Percentiles rank a stretch among this genome's conserved stretches.
phyloP scores from a whole-genome alignment of 2,113 vertebrate genomes.

The Cranoglanis bouderius region DNA sequence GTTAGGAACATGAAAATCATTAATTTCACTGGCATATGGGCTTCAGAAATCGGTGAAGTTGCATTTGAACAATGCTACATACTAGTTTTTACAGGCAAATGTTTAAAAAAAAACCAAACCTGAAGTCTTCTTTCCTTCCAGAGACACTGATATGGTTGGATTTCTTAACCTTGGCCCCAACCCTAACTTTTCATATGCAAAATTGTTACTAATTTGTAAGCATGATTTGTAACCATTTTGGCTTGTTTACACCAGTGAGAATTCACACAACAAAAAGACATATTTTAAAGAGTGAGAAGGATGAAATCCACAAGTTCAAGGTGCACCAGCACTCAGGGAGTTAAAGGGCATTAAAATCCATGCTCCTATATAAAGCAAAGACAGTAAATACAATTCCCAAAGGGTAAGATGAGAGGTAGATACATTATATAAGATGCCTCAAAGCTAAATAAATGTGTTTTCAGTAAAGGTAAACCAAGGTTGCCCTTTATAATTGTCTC shows the following conservation, averaged over 20 bases:
- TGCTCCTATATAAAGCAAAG: constrained; percentile 6
- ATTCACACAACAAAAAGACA: not conserved
- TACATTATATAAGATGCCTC: not conserved
- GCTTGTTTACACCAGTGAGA: not conserved
- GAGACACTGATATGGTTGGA: not conserved
- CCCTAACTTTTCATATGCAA: not conserved
- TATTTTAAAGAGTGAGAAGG: not conserved
- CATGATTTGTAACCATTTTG: not conserved
- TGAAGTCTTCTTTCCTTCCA: not conserved
- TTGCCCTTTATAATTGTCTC: not conserved
- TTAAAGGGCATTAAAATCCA: not conserved
- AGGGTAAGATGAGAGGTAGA: not conserved
- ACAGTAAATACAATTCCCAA: not conserved
- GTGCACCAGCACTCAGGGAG: not conserved
- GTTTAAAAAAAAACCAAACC: too few species aligned
- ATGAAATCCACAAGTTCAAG: not conserved
- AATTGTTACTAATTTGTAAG: not conserved
- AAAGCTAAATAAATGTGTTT: not conserved
- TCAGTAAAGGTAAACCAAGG: not conserved
- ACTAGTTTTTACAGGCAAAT: not conserved
- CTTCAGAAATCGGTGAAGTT: not conserved
- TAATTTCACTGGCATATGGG: not conserved
- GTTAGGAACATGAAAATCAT: not conserved
- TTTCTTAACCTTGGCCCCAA: not conserved
- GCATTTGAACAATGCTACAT: too few species aligned